Percentiles rank a stretch among this genome's conserved stretches.
Conservation (phyloP, 2,888 invertebrate genomes). For the Limnephilus auricula region DNA sequence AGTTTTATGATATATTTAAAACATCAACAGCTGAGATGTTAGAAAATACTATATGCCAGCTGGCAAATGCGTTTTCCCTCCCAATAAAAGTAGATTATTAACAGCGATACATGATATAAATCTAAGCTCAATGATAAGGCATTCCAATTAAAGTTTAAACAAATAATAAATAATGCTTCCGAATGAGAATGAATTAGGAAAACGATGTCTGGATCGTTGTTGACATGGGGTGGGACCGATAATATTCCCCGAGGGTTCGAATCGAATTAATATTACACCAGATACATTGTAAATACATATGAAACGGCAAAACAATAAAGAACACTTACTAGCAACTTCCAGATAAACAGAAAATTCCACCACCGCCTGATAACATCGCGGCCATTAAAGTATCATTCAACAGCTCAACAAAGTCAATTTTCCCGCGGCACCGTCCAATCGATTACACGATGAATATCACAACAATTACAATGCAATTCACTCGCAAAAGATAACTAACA, state of each 20-base stretch:
- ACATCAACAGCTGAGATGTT: conserved; percentile 55
- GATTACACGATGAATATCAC: conserved; percentile 44
- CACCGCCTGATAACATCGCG: conserved; percentile 64
- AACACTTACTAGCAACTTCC: conserved; percentile 43
- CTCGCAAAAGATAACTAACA: conserved; percentile 38
- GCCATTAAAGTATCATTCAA: conserved; percentile 62
- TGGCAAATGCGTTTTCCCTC: conserved; percentile 49
- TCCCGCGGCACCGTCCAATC: conserved; percentile 58
- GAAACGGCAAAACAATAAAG: not conserved
- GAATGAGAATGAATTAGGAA: conserved; percentile 32
- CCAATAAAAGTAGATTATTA: conserved; percentile 18
- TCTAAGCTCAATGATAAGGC: not conserved
- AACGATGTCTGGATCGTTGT: conserved; percentile 43
- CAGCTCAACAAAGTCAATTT: conserved; percentile 59
- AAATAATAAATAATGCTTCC: not conserved
- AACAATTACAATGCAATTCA: conserved; percentile 48
- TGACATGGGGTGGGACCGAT: conserved; percentile 47
- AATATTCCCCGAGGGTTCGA: not conserved
- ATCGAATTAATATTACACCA: conserved; percentile 21
- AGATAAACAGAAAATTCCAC: conserved; percentile 50
- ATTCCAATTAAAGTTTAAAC: not conserved
- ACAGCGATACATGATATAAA: not conserved
- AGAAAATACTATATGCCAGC: conserved; percentile 59
- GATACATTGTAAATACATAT: conserved; percentile 12
- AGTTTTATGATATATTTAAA: conserved; percentile 44